Conservation (phyloP, 2,113 vertebrate species). For the Vombatus ursinus region DNA sequence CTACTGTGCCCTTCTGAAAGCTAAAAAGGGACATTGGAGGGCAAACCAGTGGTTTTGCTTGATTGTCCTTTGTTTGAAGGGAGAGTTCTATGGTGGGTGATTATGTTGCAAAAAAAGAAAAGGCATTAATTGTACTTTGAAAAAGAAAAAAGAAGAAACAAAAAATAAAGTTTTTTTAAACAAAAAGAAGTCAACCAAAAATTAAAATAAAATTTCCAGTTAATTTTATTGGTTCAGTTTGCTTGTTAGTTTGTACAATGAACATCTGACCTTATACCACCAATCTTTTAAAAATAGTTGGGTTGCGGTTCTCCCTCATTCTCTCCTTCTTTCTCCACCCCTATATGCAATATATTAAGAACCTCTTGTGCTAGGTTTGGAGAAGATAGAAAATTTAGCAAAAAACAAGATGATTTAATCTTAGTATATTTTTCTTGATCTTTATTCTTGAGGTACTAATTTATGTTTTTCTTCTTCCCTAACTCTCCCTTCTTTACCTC, state of each 20-base stretch:
- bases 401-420: background rate
- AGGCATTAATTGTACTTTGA: background rate
- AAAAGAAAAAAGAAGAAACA: background rate
- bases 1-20: conserved; percentile 12
- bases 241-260: background rate
- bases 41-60: background rate
- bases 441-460: background rate
- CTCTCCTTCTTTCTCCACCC: background rate
- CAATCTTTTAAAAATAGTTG: background rate
- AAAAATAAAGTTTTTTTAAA: background rate
- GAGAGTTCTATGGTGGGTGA: background rate
- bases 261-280: background rate
- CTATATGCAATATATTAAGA: background rate
- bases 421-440: background rate
- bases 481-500: background rate
- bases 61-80: background rate
- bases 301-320: background rate
- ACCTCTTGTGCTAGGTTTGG: background rate
- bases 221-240: conserved; percentile 27
- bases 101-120: background rate
- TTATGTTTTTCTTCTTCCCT: background rate
- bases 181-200: background rate
- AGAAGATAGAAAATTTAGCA: background rate
- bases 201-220: conserved; percentile 35
- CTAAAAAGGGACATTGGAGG: background rate